Conservation (phyloP, 2,888 invertebrate genomes). For the Doris montereyensis region DNA sequence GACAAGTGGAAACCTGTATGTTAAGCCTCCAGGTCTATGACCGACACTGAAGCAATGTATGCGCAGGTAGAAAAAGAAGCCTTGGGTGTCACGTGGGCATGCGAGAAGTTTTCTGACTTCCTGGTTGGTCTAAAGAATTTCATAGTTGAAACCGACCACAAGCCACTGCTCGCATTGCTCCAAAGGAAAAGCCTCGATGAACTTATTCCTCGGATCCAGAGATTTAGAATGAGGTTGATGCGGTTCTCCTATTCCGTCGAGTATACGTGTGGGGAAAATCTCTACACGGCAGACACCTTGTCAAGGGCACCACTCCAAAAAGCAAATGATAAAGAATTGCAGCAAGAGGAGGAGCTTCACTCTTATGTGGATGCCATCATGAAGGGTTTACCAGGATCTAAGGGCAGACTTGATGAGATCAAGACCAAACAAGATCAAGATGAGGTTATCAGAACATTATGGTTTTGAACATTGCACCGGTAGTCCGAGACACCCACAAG, state of each 20-base stretch:
- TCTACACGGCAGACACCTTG: constrained; percentile 15
- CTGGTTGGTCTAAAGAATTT: not conserved
- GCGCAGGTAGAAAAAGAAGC: constrained; percentile 29
- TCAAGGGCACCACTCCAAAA: constrained; percentile 11
- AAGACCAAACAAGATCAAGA: constrained; percentile 17
- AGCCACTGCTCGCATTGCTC: constrained; percentile 3
- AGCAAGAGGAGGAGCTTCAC: constrained; percentile 7
- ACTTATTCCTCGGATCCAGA: constrained; percentile 6
- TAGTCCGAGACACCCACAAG: not conserved
- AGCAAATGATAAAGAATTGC: constrained; percentile 16
- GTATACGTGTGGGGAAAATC: constrained; percentile 2
- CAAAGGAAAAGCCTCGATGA: constrained; percentile 5
- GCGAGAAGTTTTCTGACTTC: constrained; percentile 25
- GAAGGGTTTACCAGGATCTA: constrained; percentile 10
- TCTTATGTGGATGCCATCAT: constrained; percentile 20
- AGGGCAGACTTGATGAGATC: not conserved
- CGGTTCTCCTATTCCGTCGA: not conserved
- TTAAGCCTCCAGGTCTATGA: constrained; percentile 1
- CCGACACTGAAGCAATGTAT: constrained; percentile 9
- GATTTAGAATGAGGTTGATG: not conserved
- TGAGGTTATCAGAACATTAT: constrained; percentile 4
- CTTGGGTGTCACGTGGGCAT: constrained; percentile 9
- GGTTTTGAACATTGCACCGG: not conserved
- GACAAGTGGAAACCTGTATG: constrained; percentile 13
- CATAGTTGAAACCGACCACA: constrained; percentile 9